phyloP scores from a whole-genome alignment of 2,797 vertebrate genomes.

The Naso thynnoides region DNA sequence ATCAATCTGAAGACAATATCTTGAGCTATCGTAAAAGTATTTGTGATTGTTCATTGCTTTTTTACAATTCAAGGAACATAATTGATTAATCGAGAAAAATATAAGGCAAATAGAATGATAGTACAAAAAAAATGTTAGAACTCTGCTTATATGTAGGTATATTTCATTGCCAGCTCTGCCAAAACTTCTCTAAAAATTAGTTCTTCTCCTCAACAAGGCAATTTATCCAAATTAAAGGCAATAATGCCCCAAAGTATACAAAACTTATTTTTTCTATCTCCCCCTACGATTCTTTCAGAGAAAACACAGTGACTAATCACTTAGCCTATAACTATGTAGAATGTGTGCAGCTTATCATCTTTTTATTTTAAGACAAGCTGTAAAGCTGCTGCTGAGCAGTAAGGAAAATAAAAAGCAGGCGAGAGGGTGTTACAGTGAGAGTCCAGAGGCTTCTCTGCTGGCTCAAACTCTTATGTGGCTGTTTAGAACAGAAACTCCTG shows the following conservation, averaged over 20 bases:
- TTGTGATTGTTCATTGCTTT: too few species aligned
- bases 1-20: too few species aligned
- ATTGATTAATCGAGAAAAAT: too few species aligned
- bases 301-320: neutral
- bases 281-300: neutral
- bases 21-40: too few species aligned
- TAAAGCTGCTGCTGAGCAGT: constrained; percentile 10
- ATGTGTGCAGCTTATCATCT: neutral
- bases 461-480: constrained; percentile 31
- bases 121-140: too few species aligned
- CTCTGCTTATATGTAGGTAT: too few species aligned
- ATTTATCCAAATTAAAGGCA: neutral
- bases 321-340: neutral
- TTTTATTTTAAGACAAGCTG: constrained; percentile 3
- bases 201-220: too few species aligned
- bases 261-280: neutral
- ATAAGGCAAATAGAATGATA: too few species aligned
- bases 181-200: too few species aligned
- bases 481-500: constrained; percentile 39
- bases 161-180: too few species aligned
- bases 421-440: constrained; percentile 9
- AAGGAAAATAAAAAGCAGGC: constrained; percentile 14
- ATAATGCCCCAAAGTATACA: neutral
- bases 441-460: constrained; percentile 29
- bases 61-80: too few species aligned